These are phyloP conservation scores for Brachionus sp. DNA, from an alignment of 1,140 invertebrate species.

Conservation along the genomic window DNA sequence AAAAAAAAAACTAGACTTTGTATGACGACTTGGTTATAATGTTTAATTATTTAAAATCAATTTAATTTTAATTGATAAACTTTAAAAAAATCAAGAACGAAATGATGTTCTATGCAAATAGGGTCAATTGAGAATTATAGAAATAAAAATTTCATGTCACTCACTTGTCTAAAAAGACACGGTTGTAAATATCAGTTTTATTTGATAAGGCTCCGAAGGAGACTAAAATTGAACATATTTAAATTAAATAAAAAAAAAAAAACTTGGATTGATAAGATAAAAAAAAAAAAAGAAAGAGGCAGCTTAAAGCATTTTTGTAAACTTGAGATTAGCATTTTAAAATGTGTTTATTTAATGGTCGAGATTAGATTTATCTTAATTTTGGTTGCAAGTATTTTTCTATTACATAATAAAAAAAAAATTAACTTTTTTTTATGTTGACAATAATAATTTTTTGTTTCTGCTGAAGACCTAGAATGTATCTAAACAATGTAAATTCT, in stretches of 20 bases:
- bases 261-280: neutral
- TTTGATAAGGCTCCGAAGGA: neutral
- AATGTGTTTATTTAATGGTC: neutral
- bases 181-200: neutral
- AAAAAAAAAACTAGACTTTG: no score
- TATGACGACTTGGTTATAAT: no score
- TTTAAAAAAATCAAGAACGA: no score
- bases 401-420: neutral
- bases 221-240: neutral
- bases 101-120: no score
- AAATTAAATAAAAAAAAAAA: neutral
- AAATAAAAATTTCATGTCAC: no score
- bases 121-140: no score
- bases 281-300: neutral
- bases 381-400: neutral
- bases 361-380: neutral
- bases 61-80: no score
- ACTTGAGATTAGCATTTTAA: neutral
- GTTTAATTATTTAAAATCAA: no score
- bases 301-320: neutral
- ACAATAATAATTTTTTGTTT: neutral
- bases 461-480: neutral
- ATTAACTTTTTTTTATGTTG: neutral
- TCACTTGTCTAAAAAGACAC: no score
- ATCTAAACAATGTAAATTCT: neutral